Evolutionary conservation across 2,888 invertebrate species (phyloP).

Genomic region (Synanthedon andrenaeformis): DNA sequence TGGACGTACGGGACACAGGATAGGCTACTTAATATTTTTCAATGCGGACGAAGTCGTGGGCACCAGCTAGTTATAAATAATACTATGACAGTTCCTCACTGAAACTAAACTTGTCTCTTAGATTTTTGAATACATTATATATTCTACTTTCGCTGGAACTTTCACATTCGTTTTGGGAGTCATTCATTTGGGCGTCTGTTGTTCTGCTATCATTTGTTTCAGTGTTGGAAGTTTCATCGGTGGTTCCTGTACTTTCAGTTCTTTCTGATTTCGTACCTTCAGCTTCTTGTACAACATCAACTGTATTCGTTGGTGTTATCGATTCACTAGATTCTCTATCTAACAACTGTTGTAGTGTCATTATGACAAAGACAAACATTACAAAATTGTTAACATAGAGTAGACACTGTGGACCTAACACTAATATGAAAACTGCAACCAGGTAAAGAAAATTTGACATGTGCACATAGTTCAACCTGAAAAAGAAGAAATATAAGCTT

Average conservation of each 20-base stretch:
- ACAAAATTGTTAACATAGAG: constrained; percentile 73
- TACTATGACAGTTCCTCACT: constrained; percentile 15
- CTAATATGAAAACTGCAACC: constrained; percentile 65
- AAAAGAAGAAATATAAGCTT: neutral
- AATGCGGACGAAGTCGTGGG: no score
- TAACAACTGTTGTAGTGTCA: constrained; percentile 70
- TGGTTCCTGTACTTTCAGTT: constrained; percentile 5
- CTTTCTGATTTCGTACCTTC: constrained; percentile 6
- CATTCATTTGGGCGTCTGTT: constrained; percentile 4
- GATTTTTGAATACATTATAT: constrained; percentile 37
- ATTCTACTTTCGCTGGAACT: constrained; percentile 47
- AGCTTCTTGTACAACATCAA: constrained; percentile 4
- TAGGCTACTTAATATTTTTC: no score
- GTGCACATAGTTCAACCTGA: constrained; percentile 32
- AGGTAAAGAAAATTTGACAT: constrained; percentile 61
- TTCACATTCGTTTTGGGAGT: constrained; percentile 28
- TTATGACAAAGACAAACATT: constrained; percentile 60
- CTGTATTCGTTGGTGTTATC: constrained; percentile 5
- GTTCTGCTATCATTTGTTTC: constrained; percentile 6
- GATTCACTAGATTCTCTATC: constrained; percentile 19
- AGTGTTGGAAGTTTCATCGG: constrained; percentile 1
- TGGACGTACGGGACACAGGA: no score
- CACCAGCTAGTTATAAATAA: no score
- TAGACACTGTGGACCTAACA: constrained; percentile 72
- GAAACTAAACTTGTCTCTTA: constrained; percentile 47